These are phyloP conservation scores for Oeneis ivallda DNA, from an alignment of 2,888 invertebrate genomes.

Conservation along the genomic window DNA sequence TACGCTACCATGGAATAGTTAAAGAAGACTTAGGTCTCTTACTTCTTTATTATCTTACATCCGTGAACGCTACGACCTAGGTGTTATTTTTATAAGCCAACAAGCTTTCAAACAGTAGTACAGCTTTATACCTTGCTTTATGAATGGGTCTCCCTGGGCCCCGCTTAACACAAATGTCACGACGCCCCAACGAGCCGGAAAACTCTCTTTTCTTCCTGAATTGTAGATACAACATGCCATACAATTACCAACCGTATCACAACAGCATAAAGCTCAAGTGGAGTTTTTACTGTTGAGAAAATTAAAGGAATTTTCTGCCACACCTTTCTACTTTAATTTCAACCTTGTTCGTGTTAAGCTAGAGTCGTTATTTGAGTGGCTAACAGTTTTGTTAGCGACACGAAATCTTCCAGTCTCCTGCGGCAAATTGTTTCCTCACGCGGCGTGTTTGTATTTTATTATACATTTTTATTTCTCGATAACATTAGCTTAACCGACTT, in stretches of 20 bases:
- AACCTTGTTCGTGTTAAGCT: conserved; percentile 47
- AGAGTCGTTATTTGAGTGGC: conserved; percentile 45
- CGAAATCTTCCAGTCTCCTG: conserved; percentile 80
- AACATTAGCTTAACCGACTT: conserved; percentile 83
- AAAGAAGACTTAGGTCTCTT: too few species aligned
- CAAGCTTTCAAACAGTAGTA: conserved; percentile 66
- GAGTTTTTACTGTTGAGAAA: conserved; percentile 47
- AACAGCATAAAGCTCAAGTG: conserved; percentile 48
- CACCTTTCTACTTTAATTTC: conserved; percentile 49
- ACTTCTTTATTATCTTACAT: too few species aligned
- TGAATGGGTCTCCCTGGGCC: conserved; percentile 75
- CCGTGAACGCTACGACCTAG: too few species aligned
- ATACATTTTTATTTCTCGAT: conserved; percentile 82
- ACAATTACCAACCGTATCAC: conserved; percentile 51
- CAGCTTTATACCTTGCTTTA: conserved; percentile 63
- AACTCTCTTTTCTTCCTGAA: conserved; percentile 81
- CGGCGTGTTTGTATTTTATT: conserved; percentile 81
- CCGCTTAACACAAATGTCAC: conserved; percentile 81
- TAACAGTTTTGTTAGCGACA: conserved; percentile 52
- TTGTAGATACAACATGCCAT: conserved; percentile 54
- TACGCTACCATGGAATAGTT: too few species aligned
- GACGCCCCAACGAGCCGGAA: conserved; percentile 77
- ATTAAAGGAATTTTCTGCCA: conserved; percentile 76
- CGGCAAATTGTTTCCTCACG: conserved; percentile 82
- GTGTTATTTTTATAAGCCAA: conserved; percentile 46